phyloP scores from a whole-genome alignment of 2,797 vertebrate species.

The Sebastolobus alascanus region DNA sequence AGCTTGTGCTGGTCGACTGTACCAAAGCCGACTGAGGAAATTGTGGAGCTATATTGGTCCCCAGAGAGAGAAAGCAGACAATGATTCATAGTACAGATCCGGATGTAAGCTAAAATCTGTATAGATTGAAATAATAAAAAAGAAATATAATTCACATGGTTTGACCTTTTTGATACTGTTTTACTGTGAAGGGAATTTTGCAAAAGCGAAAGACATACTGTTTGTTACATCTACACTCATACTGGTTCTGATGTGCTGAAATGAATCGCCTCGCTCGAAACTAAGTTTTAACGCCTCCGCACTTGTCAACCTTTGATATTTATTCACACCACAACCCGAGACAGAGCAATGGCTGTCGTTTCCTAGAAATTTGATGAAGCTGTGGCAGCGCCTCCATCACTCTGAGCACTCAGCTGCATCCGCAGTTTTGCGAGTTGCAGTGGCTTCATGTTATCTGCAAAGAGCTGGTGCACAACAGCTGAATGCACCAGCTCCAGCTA shows the following conservation, averaged over 20 bases:
- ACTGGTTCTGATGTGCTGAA: neutral
- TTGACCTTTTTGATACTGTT: slow-evolving; percentile 47
- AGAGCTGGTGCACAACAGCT: slow-evolving; percentile 46
- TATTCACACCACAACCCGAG: slow-evolving; percentile 49
- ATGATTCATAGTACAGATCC: neutral
- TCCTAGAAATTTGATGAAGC: slow-evolving; percentile 70
- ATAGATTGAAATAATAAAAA: slow-evolving; percentile 25
- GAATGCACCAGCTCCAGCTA: slow-evolving; percentile 8
- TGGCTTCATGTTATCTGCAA: slow-evolving; percentile 19
- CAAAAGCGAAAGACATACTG: neutral
- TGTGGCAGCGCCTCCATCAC: neutral
- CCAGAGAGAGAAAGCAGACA: neutral
- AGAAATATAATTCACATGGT: slow-evolving; percentile 5
- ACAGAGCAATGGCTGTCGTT: slow-evolving; percentile 44
- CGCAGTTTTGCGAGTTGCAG: slow-evolving; percentile 19
- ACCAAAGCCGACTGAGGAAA: neutral
- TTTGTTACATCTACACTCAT: neutral
- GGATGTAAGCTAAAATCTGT: slow-evolving; percentile 44
- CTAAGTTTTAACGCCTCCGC: slow-evolving; percentile 12
- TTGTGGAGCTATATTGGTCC: rapidly evolving
- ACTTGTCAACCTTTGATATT: slow-evolving; percentile 25
- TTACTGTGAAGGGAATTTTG: slow-evolving; percentile 18
- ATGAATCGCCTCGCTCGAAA: neutral
- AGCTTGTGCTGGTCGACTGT: slow-evolving; percentile 4
- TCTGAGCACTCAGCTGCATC: slow-evolving; percentile 36